These are phyloP conservation scores for Spilosoma lubricipeda DNA, from an alignment of 2,888 invertebrate species.

Conservation along the genomic window DNA sequence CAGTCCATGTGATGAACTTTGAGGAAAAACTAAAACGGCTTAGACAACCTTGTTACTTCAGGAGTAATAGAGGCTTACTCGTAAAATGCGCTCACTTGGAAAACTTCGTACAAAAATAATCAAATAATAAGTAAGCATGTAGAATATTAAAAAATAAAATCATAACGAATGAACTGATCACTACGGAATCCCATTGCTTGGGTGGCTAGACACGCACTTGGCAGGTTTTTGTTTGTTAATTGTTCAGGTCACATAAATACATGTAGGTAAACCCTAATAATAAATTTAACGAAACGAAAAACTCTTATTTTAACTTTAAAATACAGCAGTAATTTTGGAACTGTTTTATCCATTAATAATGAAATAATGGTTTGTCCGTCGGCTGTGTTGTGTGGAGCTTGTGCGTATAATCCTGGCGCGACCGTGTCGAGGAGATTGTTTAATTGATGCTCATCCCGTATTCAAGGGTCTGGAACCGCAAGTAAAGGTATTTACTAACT, in stretches of 20 bases:
- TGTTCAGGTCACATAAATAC: neutral
- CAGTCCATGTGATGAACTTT: too few species aligned
- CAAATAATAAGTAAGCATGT: too few species aligned
- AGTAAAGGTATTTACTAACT: conserved; percentile 66
- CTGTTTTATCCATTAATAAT: conserved; percentile 48
- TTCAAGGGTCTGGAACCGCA: conserved; percentile 74
- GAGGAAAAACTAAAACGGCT: too few species aligned
- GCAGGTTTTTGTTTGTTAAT: neutral
- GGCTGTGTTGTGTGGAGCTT: conserved; percentile 24
- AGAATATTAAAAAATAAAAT: too few species aligned
- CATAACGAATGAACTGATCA: too few species aligned
- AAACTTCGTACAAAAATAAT: too few species aligned
- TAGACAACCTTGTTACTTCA: too few species aligned
- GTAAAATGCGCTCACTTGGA: too few species aligned
- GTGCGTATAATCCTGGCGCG: conserved; percentile 48
- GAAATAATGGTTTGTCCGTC: conserved; percentile 41
- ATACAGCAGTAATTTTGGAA: conserved; percentile 26
- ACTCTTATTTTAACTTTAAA: conserved; percentile 22
- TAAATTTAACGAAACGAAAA: neutral
- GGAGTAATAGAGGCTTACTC: too few species aligned
- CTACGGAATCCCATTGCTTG: neutral
- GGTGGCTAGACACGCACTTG: too few species aligned
- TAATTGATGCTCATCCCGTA: conserved; percentile 77
- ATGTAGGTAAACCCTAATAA: neutral
- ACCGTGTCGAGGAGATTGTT: conserved; percentile 61